Percentiles rank a stretch among this genome's conserved stretches.
Evolutionary conservation across 2,888 invertebrate species (phyloP).

Genomic region (Pandemis heparana): DNA sequence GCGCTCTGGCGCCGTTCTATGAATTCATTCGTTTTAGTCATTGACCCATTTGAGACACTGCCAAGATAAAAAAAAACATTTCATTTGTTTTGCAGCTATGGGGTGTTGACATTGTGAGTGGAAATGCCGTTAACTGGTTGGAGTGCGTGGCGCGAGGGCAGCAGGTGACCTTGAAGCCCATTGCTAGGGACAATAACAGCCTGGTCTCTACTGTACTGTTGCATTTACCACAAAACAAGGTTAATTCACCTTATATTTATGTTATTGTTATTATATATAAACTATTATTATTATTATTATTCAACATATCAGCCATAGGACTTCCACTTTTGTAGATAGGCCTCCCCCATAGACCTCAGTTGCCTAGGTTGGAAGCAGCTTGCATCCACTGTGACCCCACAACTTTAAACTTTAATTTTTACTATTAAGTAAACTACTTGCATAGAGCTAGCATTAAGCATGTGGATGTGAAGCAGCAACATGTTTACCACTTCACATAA

Average conservation of each 20-base stretch:
- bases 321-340: no score
- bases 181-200: constrained; percentile 74
- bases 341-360: no score
- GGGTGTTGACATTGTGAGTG: constrained; percentile 80
- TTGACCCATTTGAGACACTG: constrained; percentile 46
- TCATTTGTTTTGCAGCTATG: constrained; percentile 67
- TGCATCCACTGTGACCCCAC: no score
- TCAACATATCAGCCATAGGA: no score
- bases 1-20: constrained; percentile 42
- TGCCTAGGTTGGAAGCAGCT: no score
- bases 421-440: no score
- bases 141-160: constrained; percentile 83
- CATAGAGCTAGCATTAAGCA: no score
- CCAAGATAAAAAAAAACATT: constrained; percentile 48
- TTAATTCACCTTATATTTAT: constrained; percentile 45
- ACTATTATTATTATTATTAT: no score
- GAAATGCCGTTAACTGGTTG: constrained; percentile 86
- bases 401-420: no score
- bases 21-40: constrained; percentile 37
- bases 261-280: background rate
- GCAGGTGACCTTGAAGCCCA: constrained; percentile 79
- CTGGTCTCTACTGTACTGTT: constrained; percentile 75
- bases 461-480: no score
- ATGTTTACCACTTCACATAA: no score
- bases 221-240: constrained; percentile 77